Evolutionary conservation across 2,797 vertebrate species (phyloP).

Genomic region (Coranthus polyacanthus): DNA sequence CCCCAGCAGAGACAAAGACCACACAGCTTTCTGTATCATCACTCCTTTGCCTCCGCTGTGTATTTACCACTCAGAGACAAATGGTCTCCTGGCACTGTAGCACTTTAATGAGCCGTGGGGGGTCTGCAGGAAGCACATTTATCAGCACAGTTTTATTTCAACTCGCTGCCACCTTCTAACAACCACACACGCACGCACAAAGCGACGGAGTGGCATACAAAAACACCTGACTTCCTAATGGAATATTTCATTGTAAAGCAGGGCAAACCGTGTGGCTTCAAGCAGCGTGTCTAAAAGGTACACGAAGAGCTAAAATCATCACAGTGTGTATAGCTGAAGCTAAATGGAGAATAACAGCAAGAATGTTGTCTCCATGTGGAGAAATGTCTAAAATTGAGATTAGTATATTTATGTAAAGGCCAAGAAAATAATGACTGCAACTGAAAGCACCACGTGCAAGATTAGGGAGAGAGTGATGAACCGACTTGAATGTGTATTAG

Average conservation of each 20-base stretch:
- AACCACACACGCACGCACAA: conserved; percentile 22
- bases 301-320: conserved; percentile 20
- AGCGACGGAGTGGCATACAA: conserved; percentile 20
- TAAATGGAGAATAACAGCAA: conserved; percentile 35
- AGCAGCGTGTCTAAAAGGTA: conserved; percentile 28
- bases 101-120: conserved; percentile 74
- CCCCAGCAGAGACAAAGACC: conserved; percentile 56
- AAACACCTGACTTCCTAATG: conserved; percentile 44
- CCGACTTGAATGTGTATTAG: neutral
- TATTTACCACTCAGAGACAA: conserved; percentile 77
- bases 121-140: conserved; percentile 72
- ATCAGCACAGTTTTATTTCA: conserved; percentile 66
- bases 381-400: conserved; percentile 21
- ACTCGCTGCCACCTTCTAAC: conserved; percentile 23
- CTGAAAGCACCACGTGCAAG: neutral
- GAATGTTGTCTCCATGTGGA: conserved; percentile 6
- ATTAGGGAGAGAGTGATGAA: conserved; percentile 11
- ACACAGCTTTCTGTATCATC: conserved; percentile 52
- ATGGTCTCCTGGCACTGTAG: conserved; percentile 68
- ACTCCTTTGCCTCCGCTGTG: conserved; percentile 51
- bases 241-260: conserved; percentile 49
- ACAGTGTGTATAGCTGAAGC: conserved; percentile 19
- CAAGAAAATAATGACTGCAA: conserved; percentile 4
- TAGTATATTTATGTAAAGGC: conserved; percentile 3
- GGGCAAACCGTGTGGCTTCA: neutral